A percentile compares a stretch with the other conserved stretches of the same genome.
Conservation (phyloP, 2,888 invertebrate species). For the Pollenia amentaria region DNA sequence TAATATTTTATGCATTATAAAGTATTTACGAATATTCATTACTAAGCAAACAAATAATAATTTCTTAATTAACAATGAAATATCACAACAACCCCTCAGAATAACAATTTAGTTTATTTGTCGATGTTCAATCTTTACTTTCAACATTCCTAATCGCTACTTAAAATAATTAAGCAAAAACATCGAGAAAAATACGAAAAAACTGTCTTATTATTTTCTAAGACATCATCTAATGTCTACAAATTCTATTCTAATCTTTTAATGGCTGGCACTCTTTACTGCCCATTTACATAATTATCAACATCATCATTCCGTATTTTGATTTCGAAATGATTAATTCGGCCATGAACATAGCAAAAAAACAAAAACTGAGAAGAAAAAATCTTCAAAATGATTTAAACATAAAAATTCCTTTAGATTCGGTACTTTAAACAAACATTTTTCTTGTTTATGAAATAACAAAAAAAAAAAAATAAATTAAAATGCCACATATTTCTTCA, state of each 20-base stretch:
- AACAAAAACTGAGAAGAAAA: constrained; percentile 10
- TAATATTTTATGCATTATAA: too few relatives aligned
- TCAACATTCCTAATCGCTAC: constrained; percentile 25
- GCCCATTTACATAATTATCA: constrained; percentile 57
- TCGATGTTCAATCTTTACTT: constrained; percentile 20
- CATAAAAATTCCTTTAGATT: constrained; percentile 54
- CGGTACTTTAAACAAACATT: constrained; percentile 50
- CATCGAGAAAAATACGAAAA: background rate
- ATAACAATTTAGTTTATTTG: constrained; percentile 8
- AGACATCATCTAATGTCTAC: constrained; percentile 13
- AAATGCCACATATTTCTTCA: constrained; percentile 67
- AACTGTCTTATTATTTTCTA: constrained; percentile 15
- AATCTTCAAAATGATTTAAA: constrained; percentile 50
- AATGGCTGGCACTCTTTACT: constrained; percentile 25
- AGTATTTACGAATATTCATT: too few relatives aligned
- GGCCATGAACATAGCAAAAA: constrained; percentile 57
- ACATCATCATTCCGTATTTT: constrained; percentile 47
- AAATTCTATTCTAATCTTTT: constrained; percentile 19
- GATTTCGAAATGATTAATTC: constrained; percentile 52
- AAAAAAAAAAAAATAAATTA: constrained; percentile 30
- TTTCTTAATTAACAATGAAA: background rate
- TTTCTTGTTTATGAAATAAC: constrained; percentile 12
- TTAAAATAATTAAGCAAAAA: background rate
- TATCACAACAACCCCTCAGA: constrained; percentile 1
- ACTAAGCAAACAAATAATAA: background rate